Evolutionary conservation across 2,113 vertebrate genomes (phyloP), one percentile per base, ranked within the genome.

Genomic region (Siphamia tubifer): DNA sequence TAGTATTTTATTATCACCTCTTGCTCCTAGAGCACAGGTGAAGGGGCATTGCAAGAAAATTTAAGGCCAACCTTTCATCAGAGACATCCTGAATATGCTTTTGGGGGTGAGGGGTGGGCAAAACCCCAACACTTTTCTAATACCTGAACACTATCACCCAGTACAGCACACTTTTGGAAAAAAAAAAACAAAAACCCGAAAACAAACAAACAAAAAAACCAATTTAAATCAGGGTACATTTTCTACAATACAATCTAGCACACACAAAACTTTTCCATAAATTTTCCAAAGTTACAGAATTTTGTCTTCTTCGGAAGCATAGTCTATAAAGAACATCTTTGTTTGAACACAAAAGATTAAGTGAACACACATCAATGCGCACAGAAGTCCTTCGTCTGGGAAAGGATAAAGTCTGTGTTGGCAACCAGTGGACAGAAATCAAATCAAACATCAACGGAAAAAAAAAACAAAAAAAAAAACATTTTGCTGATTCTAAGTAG

Each of bases 381-480:
- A 91, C 89, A 90, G 89, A 90, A 80, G 85, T 91, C 90, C 90
- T 91, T 90, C 89, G 54, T 90, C 89, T 90, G 87, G 86, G 87
- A 91, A 91, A 91, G 90, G 90, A 89, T 91, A 90, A 91, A 87
- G 88, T 92, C 87, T 91, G 91, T 88, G 89, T 90, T 92, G 88
- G 90, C 89, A 91, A 91, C 88, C 90, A 91, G 85, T 89, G 85
- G 85, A 89, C 88, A 81, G 79, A 83, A 79, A 81, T 81, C 44
- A 77, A 83, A 72, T 55, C 24, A 81, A 85, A 57, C 8, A 57
- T 30, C 47, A 34, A 61, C 54, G 21, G 68, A 16, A 36, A 71
- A 48, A 74, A 79, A 78, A 89, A 84, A n/a, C n/a, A n/a, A 72
- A 16, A 36, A 71, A 48, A 74, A 79, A 78, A 89, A 84, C 49